phyloP scores from a whole-genome alignment of 2,113 vertebrate genomes.

The Zosterops japonicus region DNA sequence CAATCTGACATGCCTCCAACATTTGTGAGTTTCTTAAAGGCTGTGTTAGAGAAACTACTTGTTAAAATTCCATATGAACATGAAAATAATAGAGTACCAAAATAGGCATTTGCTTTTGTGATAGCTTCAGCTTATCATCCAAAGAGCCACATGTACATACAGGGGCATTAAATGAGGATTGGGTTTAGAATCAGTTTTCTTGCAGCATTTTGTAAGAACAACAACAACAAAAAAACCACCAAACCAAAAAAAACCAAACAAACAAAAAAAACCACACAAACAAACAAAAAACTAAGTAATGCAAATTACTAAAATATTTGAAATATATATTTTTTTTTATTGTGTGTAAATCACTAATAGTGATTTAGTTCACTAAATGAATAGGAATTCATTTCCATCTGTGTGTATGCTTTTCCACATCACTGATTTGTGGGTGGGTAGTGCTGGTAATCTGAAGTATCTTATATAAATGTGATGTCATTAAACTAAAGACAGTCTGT shows the following conservation, averaged over 20 bases:
- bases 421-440: background rate
- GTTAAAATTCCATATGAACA: background rate
- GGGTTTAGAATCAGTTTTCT: background rate
- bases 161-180: background rate
- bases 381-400: background rate
- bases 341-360: background rate
- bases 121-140: background rate
- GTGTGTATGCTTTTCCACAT: background rate
- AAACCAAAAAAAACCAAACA: background rate
- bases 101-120: background rate
- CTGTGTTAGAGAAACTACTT: background rate
- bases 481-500: background rate
- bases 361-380: background rate
- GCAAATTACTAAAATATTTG: background rate
- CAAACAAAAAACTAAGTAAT: background rate
- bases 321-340: background rate
- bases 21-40: background rate
- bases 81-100: background rate
- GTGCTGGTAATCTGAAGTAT: background rate
- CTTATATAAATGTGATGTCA: background rate
- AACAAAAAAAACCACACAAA: background rate
- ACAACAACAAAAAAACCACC: background rate
- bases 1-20: background rate
- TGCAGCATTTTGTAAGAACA: background rate
- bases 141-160: rapidly evolving